Evolutionary conservation across 2,113 vertebrate species (phyloP).

Genomic region (Stegostoma tigrinum): DNA sequence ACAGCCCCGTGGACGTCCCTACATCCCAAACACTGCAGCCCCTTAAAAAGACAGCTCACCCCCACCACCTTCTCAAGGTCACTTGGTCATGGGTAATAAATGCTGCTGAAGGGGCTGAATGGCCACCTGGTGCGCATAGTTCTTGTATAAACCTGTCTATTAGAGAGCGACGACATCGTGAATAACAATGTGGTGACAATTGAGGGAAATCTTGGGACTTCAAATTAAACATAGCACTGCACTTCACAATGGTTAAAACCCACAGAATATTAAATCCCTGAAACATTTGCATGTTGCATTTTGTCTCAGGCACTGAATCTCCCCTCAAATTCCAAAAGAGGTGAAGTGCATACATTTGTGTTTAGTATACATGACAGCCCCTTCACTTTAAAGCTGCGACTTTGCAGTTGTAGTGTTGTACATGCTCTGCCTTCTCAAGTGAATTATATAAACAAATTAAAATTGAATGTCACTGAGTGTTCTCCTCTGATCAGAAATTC

Average conservation of each 20-base stretch:
- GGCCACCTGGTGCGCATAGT: too few relatives aligned
- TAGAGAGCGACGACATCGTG: too few relatives aligned
- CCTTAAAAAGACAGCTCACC: too few relatives aligned
- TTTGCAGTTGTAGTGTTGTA: background rate
- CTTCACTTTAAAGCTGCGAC: background rate
- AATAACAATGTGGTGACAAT: too few relatives aligned
- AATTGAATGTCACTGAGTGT: background rate
- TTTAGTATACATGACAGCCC: background rate
- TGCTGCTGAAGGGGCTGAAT: too few relatives aligned
- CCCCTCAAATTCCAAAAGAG: background rate
- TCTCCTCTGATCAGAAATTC: background rate
- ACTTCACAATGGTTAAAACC: background rate
- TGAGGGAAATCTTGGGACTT: background rate
- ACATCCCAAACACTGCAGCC: too few relatives aligned
- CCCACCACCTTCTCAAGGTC: too few relatives aligned
- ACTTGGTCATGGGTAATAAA: too few relatives aligned
- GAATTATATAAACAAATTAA: background rate
- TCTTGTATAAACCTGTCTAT: too few relatives aligned
- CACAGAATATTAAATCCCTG: background rate
- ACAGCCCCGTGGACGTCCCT: too few relatives aligned
- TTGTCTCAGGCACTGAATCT: background rate
- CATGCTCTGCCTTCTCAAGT: background rate
- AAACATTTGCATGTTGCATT: background rate
- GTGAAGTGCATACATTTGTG: too few relatives aligned
- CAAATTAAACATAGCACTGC: background rate